Conservation (phyloP, 2,888 invertebrate species). For the Tinea semifulvella region DNA sequence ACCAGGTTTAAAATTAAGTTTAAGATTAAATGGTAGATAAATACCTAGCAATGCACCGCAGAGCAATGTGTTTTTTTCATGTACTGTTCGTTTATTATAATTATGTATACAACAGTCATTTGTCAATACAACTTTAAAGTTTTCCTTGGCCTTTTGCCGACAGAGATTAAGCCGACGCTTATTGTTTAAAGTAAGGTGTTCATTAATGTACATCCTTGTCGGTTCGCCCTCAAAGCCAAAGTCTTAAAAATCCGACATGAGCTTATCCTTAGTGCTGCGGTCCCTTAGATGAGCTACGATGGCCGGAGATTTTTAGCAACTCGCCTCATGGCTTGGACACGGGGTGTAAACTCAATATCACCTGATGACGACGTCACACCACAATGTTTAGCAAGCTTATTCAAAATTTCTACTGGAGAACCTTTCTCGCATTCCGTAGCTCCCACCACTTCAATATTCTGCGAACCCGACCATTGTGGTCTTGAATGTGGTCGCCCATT, state of each 20-base stretch:
- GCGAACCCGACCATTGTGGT: neutral
- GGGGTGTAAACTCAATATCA: neutral
- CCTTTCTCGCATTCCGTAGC: constrained; percentile 1
- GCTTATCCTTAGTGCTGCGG: neutral
- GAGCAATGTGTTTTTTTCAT: neutral
- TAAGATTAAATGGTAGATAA: neutral
- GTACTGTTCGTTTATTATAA: neutral
- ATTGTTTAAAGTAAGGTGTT: neutral
- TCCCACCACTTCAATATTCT: neutral
- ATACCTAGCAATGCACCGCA: neutral
- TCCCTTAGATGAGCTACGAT: neutral
- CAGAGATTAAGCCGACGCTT: neutral
- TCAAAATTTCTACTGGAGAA: neutral
- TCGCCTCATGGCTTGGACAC: neutral
- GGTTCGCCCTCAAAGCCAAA: neutral
- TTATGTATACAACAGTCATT: neutral
- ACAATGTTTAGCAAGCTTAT: neutral
- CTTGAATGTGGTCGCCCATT: neutral
- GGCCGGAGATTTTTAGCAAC: neutral
- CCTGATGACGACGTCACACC: neutral
- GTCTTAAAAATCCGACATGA: neutral
- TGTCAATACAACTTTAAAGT: neutral
- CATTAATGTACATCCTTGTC: neutral
- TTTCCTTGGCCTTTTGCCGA: neutral
- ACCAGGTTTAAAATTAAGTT: too few relatives aligned